Base-by-base conservation (phyloP, 2,113 vertebrate genomes). In the Dasyprocta punctata region DNA sequence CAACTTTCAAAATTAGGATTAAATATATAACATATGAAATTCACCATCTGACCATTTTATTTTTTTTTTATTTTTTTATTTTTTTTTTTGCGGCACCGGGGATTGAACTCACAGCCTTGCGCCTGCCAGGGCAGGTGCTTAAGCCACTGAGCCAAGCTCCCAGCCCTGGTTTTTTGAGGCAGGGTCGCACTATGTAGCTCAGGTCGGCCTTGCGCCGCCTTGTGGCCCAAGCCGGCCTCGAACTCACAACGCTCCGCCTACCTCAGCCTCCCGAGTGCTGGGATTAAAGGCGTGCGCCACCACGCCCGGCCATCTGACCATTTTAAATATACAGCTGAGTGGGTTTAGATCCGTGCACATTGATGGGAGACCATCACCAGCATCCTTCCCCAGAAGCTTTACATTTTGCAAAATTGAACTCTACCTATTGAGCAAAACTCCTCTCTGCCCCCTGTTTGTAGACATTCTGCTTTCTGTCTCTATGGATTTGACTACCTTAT, bases 401-500 rank as follows among this genome's bases (percentile, higher is more conserved):
- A 33, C 33, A 75, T 49, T 36, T 75, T 87, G 12, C 22, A 67
- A 44, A 86, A 67, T 13, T 75, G 56, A 28, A 69, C 38, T 36
- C 6, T 54, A 30, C 49, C 63, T n/a, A 12, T 92, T 80, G 52
- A 41, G 22, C 38, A 14, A 13, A 41, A 52, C 7, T 54, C 4
- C 3, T 17, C 9, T 4, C 16, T 33, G 11, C 0, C 52, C 3
- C 1, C 16, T 16, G 7, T 7, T 4, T 3, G 1, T 4, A 36
- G 20, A 7, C 41, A 0, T 24, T 60, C 10, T 41, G 10, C 24
- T 14, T 44, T 75, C 71, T 44, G 41, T 44, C 41, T 28, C 71
- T 75, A 28, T 10, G 49, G 60, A 47, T 83, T 44, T 38, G 38
- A 81, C 24, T 28, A n/a, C 4, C 4, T 63, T 24, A 24, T 6